Evolutionary conservation across 2,113 vertebrate genomes (phyloP).

Genomic region (Geococcyx californianus): DNA sequence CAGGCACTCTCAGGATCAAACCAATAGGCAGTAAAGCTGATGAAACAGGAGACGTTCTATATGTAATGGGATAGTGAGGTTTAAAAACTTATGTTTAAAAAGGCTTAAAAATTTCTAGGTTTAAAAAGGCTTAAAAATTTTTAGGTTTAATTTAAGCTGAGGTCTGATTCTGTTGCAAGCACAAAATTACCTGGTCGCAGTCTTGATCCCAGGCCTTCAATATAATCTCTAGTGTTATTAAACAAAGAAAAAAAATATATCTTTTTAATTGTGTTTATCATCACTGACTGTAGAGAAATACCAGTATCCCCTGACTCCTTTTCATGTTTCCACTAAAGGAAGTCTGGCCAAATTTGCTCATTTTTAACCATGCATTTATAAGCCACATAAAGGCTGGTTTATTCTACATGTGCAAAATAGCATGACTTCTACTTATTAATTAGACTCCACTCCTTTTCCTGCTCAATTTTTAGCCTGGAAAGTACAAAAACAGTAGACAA

Average conservation of each 20-base stretch:
- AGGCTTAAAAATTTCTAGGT: not conserved
- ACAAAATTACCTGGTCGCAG: slow-evolving; percentile 78
- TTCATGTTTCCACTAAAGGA: not conserved
- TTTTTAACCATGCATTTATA: not conserved
- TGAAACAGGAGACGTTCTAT: slow-evolving; percentile 49
- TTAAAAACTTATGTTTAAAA: not conserved
- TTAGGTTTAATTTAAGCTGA: not conserved
- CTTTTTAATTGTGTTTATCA: not conserved
- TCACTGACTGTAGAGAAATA: not conserved
- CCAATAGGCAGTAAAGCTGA: slow-evolving; percentile 58
- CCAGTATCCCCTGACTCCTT: not conserved
- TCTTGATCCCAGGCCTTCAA: slow-evolving; percentile 71
- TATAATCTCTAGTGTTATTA: slow-evolving; percentile 46
- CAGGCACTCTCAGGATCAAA: slow-evolving; percentile 50
- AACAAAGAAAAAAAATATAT: not conserved
- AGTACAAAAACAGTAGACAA: not conserved
- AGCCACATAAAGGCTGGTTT: not conserved
- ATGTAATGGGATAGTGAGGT: not conserved
- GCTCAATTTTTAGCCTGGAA: not conserved
- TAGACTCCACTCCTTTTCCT: not conserved
- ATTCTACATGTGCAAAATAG: not conserved
- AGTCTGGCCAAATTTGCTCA: not conserved
- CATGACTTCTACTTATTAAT: not conserved
- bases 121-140: not conserved
- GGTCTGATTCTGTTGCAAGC: not conserved